Evolutionary conservation across 2,797 vertebrate species (phyloP), one percentile per base, ranked within the genome.

Genomic region (Microtus agrestis): DNA sequence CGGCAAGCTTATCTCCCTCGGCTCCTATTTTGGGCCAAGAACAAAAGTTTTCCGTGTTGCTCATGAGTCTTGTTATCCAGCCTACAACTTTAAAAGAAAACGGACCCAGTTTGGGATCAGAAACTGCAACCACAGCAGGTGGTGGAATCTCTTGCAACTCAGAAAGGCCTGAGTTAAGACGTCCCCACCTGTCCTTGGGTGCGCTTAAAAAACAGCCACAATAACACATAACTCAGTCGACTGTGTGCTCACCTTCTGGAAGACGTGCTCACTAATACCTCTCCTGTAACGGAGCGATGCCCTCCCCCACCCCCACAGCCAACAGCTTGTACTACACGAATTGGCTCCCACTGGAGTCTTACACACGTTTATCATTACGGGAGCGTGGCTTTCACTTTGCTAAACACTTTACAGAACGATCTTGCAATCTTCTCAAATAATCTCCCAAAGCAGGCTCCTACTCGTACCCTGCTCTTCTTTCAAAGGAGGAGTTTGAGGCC

Each of bases 151-250:
- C 59, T 29, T 86, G 34, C 23, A 81, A 71, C 51, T 87, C 67
- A 90, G 59, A 74, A 48, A 80, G 76, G 90, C 43, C 15, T 10
- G 61, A 67, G 78, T 54, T 79, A 69, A 31, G 84, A 5, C 51
- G 21, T 85, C 71, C 73, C 77, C 37, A 43, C 13, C 23, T 61
- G 74, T 78, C 40, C 73, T 95, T 91, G 48, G 65, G 67, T 91
- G 73, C 12, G 43, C 46, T 88, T 87, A 23, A 14, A 54, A 63
- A 65, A 63, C 76, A 14, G 34, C 31, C 12, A 37, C 5, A 43
- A 5, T 46, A 43, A 71, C 5, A 2, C 6, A 1, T 23, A 29
- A 63, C 85, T 87, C 73, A 17, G 13, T 40, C 29, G 7, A 3
- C 37, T 29, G 29, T 59, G 69, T 4, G 19, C 29, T 63, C 15